A percentile compares a stretch with the other conserved stretches of the same genome.
Evolutionary conservation across 2,113 vertebrate species (phyloP).

Genomic region (Daphoenositta chrysoptera): DNA sequence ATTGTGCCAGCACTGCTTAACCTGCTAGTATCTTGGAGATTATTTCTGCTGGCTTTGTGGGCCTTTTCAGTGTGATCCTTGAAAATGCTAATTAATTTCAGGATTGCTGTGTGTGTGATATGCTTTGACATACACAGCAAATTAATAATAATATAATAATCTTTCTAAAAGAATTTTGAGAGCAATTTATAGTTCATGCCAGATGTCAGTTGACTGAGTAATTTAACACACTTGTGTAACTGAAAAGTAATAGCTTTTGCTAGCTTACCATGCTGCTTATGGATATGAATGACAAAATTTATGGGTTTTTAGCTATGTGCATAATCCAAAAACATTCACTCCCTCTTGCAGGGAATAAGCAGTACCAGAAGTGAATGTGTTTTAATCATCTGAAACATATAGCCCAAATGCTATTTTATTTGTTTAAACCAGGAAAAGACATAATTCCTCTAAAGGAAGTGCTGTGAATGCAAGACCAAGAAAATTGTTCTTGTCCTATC

Average conservation of each 20-base stretch:
- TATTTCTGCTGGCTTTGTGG: slow-evolving; percentile 30
- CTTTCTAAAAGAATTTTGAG: slow-evolving; percentile 43
- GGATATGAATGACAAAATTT: slow-evolving; percentile 55
- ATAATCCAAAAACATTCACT: slow-evolving; percentile 51
- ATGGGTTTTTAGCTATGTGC: slow-evolving; percentile 39
- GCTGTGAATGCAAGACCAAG: slow-evolving; percentile 16
- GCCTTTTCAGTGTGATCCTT: slow-evolving; percentile 31
- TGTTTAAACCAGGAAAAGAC: slow-evolving; percentile 29
- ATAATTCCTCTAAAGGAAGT: slow-evolving; percentile 26
- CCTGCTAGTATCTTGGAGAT: slow-evolving; percentile 5
- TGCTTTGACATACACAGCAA: slow-evolving; percentile 48
- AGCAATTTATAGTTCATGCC: slow-evolving; percentile 52
- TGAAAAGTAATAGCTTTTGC: slow-evolving; percentile 47
- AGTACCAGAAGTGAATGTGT: slow-evolving; percentile 29
- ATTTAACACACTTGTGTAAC: slow-evolving; percentile 59
- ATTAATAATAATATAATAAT: slow-evolving; percentile 64
- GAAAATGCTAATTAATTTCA: slow-evolving; percentile 53
- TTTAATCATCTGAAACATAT: slow-evolving; percentile 52
- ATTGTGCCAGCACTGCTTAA: neutral
- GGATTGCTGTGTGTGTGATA: slow-evolving; percentile 36
- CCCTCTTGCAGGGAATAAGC: slow-evolving; percentile 27
- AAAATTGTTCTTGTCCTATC: slow-evolving; percentile 27
- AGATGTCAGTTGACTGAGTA: slow-evolving; percentile 59
- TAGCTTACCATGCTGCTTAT: slow-evolving; percentile 17
- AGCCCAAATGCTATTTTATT: slow-evolving; percentile 27